A percentile compares a stretch with the other conserved stretches of the same genome.
Evolutionary conservation across 2,797 vertebrate genomes (phyloP).

Genomic region (Neosilurus hyrtlii): DNA sequence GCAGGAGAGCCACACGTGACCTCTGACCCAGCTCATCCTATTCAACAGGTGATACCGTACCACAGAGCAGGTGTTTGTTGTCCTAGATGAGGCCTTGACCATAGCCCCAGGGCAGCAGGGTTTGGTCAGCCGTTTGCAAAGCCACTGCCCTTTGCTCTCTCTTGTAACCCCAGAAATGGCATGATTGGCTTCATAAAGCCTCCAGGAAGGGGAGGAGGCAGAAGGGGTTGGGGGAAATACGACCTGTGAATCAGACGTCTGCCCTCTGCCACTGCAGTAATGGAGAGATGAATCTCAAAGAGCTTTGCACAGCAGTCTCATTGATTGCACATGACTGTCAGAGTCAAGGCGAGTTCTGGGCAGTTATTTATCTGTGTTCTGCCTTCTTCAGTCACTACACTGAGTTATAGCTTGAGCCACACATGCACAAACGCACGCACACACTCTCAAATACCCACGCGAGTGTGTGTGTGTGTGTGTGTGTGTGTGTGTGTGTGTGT

Average conservation of each 20-base stretch:
- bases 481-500: not conserved
- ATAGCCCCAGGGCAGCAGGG: slow-evolving; percentile 24
- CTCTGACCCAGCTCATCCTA: slow-evolving; percentile 1
- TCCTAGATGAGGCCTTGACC: slow-evolving; percentile 29
- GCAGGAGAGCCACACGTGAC: not conserved
- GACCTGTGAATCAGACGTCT: slow-evolving; percentile 51
- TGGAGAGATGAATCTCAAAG: slow-evolving; percentile 32
- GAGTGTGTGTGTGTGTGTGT: not conserved
- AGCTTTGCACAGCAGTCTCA: slow-evolving; percentile 26
- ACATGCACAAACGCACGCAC: not conserved
- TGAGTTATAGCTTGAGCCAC: slow-evolving; percentile 28
- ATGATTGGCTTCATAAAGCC: slow-evolving; percentile 55
- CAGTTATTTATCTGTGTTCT: slow-evolving; percentile 42
- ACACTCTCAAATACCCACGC: too few species aligned
- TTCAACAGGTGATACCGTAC: slow-evolving; percentile 46
- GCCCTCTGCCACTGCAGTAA: slow-evolving; percentile 46
- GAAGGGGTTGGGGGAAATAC: slow-evolving; percentile 50
- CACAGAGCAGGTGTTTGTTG: slow-evolving; percentile 35
- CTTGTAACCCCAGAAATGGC: slow-evolving; percentile 55
- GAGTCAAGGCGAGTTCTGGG: slow-evolving; percentile 31
- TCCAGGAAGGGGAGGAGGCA: slow-evolving; percentile 41
- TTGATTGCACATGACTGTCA: slow-evolving; percentile 46
- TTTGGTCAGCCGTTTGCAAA: slow-evolving; percentile 50
- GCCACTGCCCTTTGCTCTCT: slow-evolving; percentile 41
- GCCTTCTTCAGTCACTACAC: slow-evolving; percentile 17